Conservation (phyloP, 2,113 vertebrate genomes). For the Neoarius graeffei region DNA sequence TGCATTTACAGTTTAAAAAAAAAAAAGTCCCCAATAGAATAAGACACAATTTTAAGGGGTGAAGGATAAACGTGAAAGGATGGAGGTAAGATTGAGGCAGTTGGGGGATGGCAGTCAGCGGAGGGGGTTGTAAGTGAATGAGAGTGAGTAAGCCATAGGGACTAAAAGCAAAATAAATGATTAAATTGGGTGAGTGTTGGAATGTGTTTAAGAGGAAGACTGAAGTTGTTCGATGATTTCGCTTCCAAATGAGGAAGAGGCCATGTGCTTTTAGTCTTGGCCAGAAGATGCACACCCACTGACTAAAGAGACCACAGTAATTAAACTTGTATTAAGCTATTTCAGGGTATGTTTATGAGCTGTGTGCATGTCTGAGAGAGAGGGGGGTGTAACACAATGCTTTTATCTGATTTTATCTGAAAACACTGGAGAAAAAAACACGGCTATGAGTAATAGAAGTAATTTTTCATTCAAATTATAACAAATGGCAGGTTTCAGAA, state of each 20-base stretch:
- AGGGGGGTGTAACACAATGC: not conserved
- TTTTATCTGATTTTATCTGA: not conserved
- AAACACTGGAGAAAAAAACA: not conserved
- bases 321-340: not conserved
- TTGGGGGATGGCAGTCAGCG: not conserved
- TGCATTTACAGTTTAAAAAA: slow-evolving; percentile 16
- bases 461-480: not conserved
- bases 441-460: not conserved
- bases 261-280: slow-evolving; percentile 33
- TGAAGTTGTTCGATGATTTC: slow-evolving; percentile 25
- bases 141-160: slow-evolving; percentile 15
- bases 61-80: not conserved
- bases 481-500: not conserved
- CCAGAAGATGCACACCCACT: slow-evolving; percentile 28
- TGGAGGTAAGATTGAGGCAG: not conserved
- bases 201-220: slow-evolving; percentile 29
- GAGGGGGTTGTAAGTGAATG: not conserved
- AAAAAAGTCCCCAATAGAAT: not conserved
- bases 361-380: not conserved
- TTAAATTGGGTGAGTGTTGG: slow-evolving; percentile 39
- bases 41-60: slow-evolving; percentile 32
- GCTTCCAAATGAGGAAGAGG: slow-evolving; percentile 16
- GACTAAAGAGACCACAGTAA: slow-evolving; percentile 17
- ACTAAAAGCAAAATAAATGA: slow-evolving; percentile 28
- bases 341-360: not conserved